These are phyloP conservation scores for Ctenomys sociabilis DNA, from an alignment of 2,113 vertebrate species.

Conservation along the genomic window DNA sequence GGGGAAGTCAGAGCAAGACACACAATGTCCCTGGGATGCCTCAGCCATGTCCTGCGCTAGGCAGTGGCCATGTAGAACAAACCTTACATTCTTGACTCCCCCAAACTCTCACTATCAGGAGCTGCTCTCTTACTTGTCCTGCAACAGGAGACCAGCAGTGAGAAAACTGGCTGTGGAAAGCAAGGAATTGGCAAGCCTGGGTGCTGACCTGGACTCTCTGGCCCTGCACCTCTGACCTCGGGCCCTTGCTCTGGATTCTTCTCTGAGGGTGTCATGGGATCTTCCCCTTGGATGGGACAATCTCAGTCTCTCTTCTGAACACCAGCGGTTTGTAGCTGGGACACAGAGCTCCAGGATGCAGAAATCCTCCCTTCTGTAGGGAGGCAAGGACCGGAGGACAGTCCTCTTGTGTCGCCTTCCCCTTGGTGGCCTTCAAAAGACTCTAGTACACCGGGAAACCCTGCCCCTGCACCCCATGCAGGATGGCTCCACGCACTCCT, in stretches of 20 bases:
- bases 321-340: rapidly evolving
- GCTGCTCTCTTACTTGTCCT: not conserved
- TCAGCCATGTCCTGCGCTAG: rapidly evolving
- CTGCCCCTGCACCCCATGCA: not conserved
- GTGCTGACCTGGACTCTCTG: not conserved
- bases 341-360: not conserved
- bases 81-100: no score
- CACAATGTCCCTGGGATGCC: no score
- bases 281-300: not conserved
- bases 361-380: not conserved
- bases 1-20: no score
- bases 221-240: not conserved
- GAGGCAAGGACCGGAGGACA: not conserved
- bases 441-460: constrained; percentile 38
- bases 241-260: not conserved
- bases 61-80: rapidly evolving
- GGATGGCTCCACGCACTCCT: constrained; percentile 51
- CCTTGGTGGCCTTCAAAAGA: not conserved
- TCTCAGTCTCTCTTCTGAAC: not conserved
- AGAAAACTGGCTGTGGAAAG: not conserved
- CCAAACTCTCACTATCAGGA: not conserved
- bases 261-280: not conserved
- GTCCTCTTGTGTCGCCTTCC: no score
- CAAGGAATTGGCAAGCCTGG: not conserved
- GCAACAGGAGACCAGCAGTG: not conserved